Evolutionary conservation across 2,888 invertebrate genomes (phyloP).

Genomic region (Lydus trimaculatus): DNA sequence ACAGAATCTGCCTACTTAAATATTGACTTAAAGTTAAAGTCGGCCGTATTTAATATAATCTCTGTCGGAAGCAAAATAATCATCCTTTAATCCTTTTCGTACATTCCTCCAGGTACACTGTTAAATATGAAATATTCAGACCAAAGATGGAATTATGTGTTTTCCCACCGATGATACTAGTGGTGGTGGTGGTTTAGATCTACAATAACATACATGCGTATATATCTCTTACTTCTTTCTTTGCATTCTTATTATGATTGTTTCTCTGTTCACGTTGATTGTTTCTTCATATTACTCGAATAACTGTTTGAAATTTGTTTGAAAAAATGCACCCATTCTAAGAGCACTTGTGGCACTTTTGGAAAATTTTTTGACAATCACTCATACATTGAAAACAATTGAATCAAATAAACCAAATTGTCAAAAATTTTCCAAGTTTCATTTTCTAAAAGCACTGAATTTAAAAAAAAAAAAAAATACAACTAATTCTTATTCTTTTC

Average conservation of each 20-base stretch:
- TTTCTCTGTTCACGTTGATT: neutral
- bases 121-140: conserved; percentile 52
- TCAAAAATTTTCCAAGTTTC: neutral
- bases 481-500: neutral
- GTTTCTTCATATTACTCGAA: neutral
- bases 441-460: neutral
- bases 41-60: conserved; percentile 54
- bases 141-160: conserved; percentile 38
- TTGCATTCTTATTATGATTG: neutral
- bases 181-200: neutral
- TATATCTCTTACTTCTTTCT: too few relatives aligned
- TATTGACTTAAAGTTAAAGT: conserved; percentile 55
- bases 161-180: neutral
- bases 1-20: conserved; percentile 47
- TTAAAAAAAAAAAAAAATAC: neutral
- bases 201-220: neutral
- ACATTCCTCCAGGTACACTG: conserved; percentile 52
- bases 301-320: neutral
- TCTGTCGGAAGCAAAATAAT: conserved; percentile 53
- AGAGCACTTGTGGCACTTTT: neutral
- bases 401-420: neutral
- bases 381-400: neutral
- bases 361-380: neutral
- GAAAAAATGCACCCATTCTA: neutral
- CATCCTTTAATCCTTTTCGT: conserved; percentile 51